Percentiles rank a stretch among this genome's conserved stretches.
Conservation (phyloP, 2,797 vertebrate genomes). For the Muscicapa comitata region DNA sequence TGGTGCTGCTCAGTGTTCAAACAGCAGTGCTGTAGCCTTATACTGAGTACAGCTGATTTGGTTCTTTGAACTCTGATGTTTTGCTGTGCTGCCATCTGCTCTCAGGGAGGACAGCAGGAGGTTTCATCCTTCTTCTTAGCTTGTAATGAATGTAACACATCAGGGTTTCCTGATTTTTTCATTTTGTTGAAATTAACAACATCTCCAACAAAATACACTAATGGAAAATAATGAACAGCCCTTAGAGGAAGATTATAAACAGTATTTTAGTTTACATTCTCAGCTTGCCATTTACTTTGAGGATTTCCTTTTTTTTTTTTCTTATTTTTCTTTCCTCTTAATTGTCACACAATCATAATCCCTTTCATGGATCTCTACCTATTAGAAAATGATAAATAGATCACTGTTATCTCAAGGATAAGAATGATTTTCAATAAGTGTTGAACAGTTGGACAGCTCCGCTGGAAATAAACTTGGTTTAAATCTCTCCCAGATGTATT, state of each 20-base stretch:
- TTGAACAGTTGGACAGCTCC: conserved; percentile 53
- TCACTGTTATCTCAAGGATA: conserved; percentile 49
- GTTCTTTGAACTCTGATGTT: not conserved
- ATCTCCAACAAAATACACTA: not conserved
- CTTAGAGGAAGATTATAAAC: not conserved
- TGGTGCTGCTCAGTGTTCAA: not conserved
- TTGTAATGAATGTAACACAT: not conserved
- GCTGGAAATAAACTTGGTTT: conserved; percentile 28
- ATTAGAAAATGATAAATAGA: conserved; percentile 42
- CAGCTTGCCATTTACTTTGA: not conserved
- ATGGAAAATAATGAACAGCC: not conserved
- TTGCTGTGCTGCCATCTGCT: not conserved
- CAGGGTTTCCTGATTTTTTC: not conserved
- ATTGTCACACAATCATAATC: not conserved
- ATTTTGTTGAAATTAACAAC: not conserved
- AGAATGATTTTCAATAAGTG: conserved; percentile 51
- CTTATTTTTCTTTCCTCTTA: not conserved
- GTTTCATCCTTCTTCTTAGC: not conserved
- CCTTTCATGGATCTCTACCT: not conserved
- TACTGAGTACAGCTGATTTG: not conserved
- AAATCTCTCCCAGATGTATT: conserved; percentile 69
- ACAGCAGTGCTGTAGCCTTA: not conserved
- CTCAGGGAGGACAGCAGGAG: not conserved
- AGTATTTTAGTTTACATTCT: not conserved
- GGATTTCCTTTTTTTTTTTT: not conserved